A percentile compares a stretch with the other conserved stretches of the same genome.
Conservation (phyloP, 1,140 invertebrate genomes). For the Panulirus ornatus region DNA sequence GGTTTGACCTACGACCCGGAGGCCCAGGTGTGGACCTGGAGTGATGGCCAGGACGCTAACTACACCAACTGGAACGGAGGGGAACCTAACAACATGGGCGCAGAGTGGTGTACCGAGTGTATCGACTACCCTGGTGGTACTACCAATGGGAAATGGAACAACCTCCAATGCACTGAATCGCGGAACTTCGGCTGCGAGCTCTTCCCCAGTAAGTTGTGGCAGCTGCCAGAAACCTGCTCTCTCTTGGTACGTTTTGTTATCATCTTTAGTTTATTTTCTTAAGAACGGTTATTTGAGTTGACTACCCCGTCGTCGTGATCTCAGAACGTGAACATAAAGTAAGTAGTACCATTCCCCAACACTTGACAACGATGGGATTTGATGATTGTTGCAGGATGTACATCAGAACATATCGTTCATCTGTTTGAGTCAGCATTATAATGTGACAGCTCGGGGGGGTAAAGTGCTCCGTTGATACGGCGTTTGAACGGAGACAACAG, state of each 20-base stretch:
- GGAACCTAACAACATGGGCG: constrained; percentile 33
- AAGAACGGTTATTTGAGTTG: too few species aligned
- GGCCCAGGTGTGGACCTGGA: neutral
- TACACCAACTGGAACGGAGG: constrained; percentile 50
- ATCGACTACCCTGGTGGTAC: constrained; percentile 7
- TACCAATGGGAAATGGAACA: constrained; percentile 46
- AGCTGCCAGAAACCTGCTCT: neutral
- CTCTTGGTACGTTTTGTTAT: neutral
- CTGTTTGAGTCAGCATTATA: too few species aligned
- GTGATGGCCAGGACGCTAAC: constrained; percentile 10
- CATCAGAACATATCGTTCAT: too few species aligned
- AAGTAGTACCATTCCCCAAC: too few species aligned
- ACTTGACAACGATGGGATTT: too few species aligned
- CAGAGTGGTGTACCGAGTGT: constrained; percentile 16
- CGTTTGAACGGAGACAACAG: too few species aligned
- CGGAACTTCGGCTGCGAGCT: constrained; percentile 46
- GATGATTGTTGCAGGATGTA: too few species aligned
- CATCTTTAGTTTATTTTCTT: too few species aligned
- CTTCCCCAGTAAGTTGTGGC: constrained; percentile 47
- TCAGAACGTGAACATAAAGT: too few species aligned
- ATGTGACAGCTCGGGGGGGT: too few species aligned
- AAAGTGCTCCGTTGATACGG: too few species aligned
- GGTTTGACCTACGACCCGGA: neutral
- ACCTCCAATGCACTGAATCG: neutral
- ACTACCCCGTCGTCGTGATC: too few species aligned